These are phyloP conservation scores for Apodemus sylvaticus DNA, from an alignment of 2,113 vertebrate species.

Conservation along the genomic window DNA sequence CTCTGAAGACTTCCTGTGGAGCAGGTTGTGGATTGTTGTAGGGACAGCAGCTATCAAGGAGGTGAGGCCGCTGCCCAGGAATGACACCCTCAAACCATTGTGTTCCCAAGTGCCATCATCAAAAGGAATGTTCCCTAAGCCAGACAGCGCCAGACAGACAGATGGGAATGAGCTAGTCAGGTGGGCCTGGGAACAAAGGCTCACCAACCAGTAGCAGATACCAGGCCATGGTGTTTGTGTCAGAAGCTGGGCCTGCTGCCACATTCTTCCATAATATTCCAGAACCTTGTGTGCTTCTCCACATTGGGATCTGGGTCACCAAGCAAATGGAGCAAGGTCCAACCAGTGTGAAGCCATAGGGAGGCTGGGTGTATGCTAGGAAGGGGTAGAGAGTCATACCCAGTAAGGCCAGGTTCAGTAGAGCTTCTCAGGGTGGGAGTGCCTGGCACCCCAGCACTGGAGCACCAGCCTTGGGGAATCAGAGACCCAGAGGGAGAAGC, in stretches of 20 bases:
- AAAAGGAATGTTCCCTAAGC: not conserved
- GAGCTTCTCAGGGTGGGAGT: too few species aligned
- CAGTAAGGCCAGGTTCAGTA: too few species aligned
- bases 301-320: not conserved
- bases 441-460: not conserved
- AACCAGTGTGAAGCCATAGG: not conserved
- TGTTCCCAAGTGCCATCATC: not conserved
- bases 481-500: not conserved
- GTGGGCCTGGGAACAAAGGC: not conserved
- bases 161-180: not conserved
- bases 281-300: not conserved
- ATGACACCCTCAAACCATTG: not conserved
- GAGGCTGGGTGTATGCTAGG: not conserved
- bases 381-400: not conserved
- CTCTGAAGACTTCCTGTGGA: too few species aligned
- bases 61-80: not conserved
- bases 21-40: not conserved
- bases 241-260: not conserved
- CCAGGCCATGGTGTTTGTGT: not conserved
- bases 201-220: not conserved
- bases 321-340: not conserved
- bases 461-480: not conserved
- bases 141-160: not conserved
- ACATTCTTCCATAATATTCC: fast-evolving
- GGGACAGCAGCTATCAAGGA: not conserved